Percentiles rank a stretch among this genome's conserved stretches.
Conservation (phyloP, 1,140 invertebrate species). For the Drosophila carrolli region DNA sequence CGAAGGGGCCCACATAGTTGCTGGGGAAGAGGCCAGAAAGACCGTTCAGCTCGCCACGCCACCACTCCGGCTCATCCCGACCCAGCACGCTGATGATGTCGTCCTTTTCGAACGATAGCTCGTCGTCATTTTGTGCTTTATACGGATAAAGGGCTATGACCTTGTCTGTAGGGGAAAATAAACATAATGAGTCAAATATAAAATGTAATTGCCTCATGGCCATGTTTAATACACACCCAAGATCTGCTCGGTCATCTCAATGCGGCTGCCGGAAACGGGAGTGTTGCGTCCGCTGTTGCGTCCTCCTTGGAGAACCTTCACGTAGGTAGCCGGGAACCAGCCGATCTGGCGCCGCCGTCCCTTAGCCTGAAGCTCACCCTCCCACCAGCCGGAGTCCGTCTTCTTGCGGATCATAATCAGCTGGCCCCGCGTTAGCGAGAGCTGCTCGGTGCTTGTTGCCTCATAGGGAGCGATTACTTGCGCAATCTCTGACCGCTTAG, state of each 20-base stretch:
- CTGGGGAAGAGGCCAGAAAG: conserved; percentile 95
- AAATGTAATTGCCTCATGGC: background rate
- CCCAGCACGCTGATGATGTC: conserved; percentile 96
- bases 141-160: conserved; percentile 97
- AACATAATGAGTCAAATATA: background rate
- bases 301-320: conserved; percentile 91
- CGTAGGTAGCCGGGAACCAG: conserved; percentile 99
- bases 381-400: conserved; percentile 99
- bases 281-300: conserved; percentile 90
- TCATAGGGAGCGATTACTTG: conserved; percentile 95
- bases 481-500: conserved; percentile 94
- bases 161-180: conserved; percentile 88
- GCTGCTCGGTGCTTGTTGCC: conserved; percentile 94
- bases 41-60: conserved; percentile 96
- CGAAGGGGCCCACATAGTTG: conserved; percentile 91
- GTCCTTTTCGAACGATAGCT: conserved; percentile 96
- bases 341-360: conserved; percentile 97
- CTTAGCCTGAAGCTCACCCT: conserved; percentile 98
- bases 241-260: conserved; percentile 86
- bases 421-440: conserved; percentile 96
- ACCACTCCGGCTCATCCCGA: conserved; percentile 97
- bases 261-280: conserved; percentile 86
- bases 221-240: conserved; percentile 77
- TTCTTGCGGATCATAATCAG: conserved; percentile 98
- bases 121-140: conserved; percentile 96